phyloP scores from a whole-genome alignment of 2,888 invertebrate species.

The Drosophila neotestacea region DNA sequence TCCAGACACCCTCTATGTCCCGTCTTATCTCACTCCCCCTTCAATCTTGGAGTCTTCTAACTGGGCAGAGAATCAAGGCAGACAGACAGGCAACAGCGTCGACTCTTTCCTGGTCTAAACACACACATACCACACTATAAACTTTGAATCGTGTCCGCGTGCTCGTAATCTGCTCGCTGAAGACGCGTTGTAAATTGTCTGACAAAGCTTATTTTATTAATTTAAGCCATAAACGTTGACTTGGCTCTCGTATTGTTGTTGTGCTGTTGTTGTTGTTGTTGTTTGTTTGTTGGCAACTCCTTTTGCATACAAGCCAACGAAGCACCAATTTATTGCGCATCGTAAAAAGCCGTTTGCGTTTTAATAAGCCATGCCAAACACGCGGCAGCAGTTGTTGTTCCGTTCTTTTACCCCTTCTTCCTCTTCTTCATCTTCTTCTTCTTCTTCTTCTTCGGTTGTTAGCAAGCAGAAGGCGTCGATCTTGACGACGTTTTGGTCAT shows the following conservation, averaged over 20 bases:
- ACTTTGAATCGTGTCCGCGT: constrained; percentile 62
- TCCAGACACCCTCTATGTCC: constrained; percentile 13
- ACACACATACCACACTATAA: constrained; percentile 8
- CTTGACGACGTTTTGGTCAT: constrained; percentile 55
- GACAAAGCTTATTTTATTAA: constrained; percentile 84
- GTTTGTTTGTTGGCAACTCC: constrained; percentile 52
- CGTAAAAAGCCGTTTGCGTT: constrained; percentile 80
- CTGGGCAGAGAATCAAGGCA: constrained; percentile 53
- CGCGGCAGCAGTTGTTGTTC: constrained; percentile 60
- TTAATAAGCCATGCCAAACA: constrained; percentile 81
- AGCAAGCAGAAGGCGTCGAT: constrained; percentile 69
- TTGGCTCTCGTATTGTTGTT: constrained; percentile 44
- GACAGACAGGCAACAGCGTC: constrained; percentile 66
- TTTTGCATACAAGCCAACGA: constrained; percentile 57
- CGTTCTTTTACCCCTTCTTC: constrained; percentile 31
- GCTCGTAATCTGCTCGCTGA: constrained; percentile 83
- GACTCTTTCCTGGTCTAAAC: constrained; percentile 17
- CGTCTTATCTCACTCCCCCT: background rate
- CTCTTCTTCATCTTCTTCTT: constrained; percentile 26
- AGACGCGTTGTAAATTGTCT: constrained; percentile 83
- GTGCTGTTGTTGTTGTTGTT: constrained; percentile 30
- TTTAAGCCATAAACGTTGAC: constrained; percentile 79
- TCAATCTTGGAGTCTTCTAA: constrained; percentile 33
- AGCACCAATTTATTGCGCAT: constrained; percentile 74
- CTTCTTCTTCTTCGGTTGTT: constrained; percentile 42